Evolutionary conservation across 2,113 vertebrate genomes (phyloP).

Genomic region (Esox niger): DNA sequence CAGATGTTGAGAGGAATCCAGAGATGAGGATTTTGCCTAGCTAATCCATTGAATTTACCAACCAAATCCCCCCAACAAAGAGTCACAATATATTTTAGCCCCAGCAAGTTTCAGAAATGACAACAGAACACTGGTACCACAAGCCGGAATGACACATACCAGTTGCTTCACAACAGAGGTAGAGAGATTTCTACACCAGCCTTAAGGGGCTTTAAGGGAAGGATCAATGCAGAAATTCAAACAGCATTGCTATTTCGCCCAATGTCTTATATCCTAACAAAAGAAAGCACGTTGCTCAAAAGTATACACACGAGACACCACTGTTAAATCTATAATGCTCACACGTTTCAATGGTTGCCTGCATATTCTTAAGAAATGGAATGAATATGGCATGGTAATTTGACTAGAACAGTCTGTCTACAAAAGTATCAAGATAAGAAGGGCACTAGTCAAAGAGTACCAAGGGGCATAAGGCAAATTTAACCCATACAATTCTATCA

Average conservation of each 20-base stretch:
- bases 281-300: no score
- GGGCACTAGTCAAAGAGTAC: no score
- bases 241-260: constrained; percentile 1
- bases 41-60: background rate
- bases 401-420: no score
- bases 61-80: background rate
- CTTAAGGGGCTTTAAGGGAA: background rate
- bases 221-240: background rate
- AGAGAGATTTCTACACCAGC: background rate
- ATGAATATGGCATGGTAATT: no score
- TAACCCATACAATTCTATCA: no score
- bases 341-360: no score
- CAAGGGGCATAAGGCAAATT: no score
- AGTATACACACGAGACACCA: no score
- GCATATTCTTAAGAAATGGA: no score
- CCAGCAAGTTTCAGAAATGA: background rate
- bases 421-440: no score
- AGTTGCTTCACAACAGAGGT: background rate
- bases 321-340: no score
- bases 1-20: background rate
- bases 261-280: no score
- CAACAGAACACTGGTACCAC: background rate
- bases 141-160: background rate
- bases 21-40: background rate
- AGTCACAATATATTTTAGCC: background rate